Evolutionary conservation across 2,113 vertebrate genomes (phyloP).

Genomic region (Otus sunia): DNA sequence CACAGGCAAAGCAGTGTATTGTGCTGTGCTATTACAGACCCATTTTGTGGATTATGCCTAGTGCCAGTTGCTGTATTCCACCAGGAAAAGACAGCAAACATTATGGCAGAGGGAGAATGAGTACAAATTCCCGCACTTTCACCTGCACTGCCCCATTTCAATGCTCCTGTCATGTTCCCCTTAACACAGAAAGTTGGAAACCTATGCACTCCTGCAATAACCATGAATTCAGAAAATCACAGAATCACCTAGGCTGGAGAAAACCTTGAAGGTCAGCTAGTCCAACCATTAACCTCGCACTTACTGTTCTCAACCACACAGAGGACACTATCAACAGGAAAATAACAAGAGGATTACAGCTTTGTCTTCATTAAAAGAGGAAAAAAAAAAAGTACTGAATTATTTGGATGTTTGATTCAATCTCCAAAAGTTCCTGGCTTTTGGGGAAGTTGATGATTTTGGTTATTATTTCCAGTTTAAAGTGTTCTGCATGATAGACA

Average conservation of each 20-base stretch:
- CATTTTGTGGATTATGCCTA: not conserved
- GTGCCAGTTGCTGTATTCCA: not conserved
- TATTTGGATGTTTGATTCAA: not conserved
- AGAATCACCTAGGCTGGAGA: too few species aligned
- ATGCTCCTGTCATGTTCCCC: not conserved
- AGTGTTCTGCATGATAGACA: not conserved
- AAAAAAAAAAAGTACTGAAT: not conserved
- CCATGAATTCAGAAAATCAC: accelerated
- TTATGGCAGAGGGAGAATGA: not conserved
- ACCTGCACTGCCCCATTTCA: too few species aligned
- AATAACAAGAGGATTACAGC: not conserved
- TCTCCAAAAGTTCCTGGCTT: not conserved
- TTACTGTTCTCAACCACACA: too few species aligned
- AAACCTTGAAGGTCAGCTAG: too few species aligned
- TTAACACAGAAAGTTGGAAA: not conserved
- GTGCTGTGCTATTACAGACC: not conserved
- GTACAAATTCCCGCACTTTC: not conserved
- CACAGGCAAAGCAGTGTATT: not conserved
- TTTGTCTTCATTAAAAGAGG: not conserved
- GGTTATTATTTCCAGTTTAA: not conserved
- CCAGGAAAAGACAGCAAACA: not conserved
- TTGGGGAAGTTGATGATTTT: not conserved
- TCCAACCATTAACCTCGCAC: too few species aligned
- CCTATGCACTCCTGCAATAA: not conserved
- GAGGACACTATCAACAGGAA: not conserved